A percentile compares a stretch with the other conserved stretches of the same genome.
These are phyloP conservation scores for Dasysyrphus tricinctus DNA, from an alignment of 2,888 invertebrate genomes.

Conservation along the genomic window DNA sequence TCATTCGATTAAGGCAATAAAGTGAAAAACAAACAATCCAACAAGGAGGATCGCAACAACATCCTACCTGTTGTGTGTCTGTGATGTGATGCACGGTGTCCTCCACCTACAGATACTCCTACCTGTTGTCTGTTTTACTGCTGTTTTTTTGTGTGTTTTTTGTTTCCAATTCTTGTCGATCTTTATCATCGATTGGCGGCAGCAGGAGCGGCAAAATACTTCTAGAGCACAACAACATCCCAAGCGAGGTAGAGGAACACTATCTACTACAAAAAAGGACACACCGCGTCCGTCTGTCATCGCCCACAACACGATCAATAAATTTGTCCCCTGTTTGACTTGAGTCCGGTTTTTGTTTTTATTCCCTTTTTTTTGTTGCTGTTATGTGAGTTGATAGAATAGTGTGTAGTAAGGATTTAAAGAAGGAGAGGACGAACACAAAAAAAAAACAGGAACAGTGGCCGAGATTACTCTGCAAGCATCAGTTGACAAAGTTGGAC, in stretches of 20 bases:
- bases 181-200: conserved; percentile 74
- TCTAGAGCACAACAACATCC: conserved; percentile 9
- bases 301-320: conserved; percentile 75
- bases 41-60: conserved; percentile 55
- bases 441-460: conserved; percentile 12
- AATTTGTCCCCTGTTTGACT: conserved; percentile 74
- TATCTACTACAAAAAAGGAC: conserved; percentile 62
- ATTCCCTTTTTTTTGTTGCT: conserved; percentile 23
- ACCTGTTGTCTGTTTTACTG: conserved; percentile 64
- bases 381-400: conserved; percentile 5
- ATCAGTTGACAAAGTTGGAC: conserved; percentile 37
- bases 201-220: conserved; percentile 52
- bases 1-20: conserved; percentile 57
- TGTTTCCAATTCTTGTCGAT: conserved; percentile 63
- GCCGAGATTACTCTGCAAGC: conserved; percentile 32
- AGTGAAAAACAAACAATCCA: conserved; percentile 70
- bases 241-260: conserved; percentile 5
- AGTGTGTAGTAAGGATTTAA: conserved; percentile 37
- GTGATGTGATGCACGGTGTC: conserved; percentile 45
- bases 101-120: conserved; percentile 75
- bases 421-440: background rate
- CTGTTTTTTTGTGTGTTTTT: conserved; percentile 35
- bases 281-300: conserved; percentile 75
- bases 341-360: conserved; percentile 51
- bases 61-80: conserved; percentile 66